Evolutionary conservation across 2,797 vertebrate genomes (phyloP).

Genomic region (Acrossocheilus fasciatus): DNA sequence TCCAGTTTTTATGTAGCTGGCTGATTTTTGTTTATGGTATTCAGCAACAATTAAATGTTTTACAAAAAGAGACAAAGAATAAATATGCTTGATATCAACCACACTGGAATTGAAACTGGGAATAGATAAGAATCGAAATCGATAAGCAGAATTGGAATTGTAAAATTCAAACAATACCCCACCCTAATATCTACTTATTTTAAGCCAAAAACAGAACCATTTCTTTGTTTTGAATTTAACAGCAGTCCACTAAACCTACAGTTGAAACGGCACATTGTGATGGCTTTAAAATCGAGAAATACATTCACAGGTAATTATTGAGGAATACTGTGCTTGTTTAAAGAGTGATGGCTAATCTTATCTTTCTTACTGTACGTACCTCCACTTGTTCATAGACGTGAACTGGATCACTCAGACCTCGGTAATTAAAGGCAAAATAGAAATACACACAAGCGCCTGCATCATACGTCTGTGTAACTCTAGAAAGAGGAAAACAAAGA

Average conservation of each 20-base stretch:
- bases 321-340: background rate
- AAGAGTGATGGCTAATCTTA: background rate
- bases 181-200: background rate
- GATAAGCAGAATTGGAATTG: background rate
- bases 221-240: background rate
- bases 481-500: conserved; percentile 66
- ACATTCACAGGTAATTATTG: background rate
- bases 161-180: background rate
- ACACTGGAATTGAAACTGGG: no score
- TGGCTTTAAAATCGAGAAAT: background rate
- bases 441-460: conserved; percentile 98
- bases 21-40: background rate
- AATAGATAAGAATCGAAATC: no score
- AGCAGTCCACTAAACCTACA: background rate
- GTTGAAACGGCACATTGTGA: background rate
- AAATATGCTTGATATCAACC: no score
- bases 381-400: conserved; percentile 95
- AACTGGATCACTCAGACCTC: conserved; percentile 93
- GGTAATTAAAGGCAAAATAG: conserved; percentile 99
- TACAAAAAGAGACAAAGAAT: no score
- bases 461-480: conserved; percentile 97
- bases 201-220: conserved; percentile 9
- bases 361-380: conserved; percentile 75
- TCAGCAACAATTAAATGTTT: background rate
- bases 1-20: no score